Evolutionary conservation across 1,140 invertebrate genomes (phyloP), one percentile per base, ranked within the genome.

Genomic region (Drosophila auraria): DNA sequence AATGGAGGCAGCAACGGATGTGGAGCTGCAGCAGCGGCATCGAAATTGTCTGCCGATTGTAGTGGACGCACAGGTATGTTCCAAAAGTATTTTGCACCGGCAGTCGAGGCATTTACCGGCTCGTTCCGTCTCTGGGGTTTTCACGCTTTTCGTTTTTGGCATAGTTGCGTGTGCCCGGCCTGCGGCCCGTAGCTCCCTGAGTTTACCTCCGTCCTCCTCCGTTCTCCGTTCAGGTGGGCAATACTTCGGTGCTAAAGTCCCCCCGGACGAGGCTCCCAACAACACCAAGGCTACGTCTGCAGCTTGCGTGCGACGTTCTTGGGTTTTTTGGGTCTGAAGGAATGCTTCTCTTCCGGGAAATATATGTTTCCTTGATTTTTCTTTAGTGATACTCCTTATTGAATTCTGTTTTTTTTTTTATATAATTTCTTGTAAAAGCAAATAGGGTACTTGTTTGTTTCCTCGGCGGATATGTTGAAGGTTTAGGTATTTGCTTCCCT

Each of bases 11-110:
- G 20, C 20, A 56, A 23, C 33, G 54, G 54, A 25, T 57, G 54
- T 15, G 54, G 54, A 40, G 5, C 84, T 73, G 59, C 64, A 33
- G 61, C 65, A 27, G 77, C 86, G 47, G 75, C 86, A 90, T 82
- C 91, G 70, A 91, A 92, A 83, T 80, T 92, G 87, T 91, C 91
- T 79, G 78, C 81, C 74, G 92, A 93, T 76, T 93, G 92, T 76
- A 93, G 87, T 84, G 92, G 92, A 91, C 92, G 92, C 78, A 92
- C 92, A 93, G 92, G 92, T 93, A 93, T 86, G 91, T 92, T 91
- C 83, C 89, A 91, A 91, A 91, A 91, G 87, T 89, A 92, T 86
- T 91, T 87, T 82, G 70, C 84, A 83, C 86, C 82, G 86, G 87
- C 76, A 90, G 86, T 89, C 73, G 64, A 86, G 76, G 82, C 87